phyloP scores from a whole-genome alignment of 2,888 invertebrate genomes.

The Hoplodrina blanda region DNA sequence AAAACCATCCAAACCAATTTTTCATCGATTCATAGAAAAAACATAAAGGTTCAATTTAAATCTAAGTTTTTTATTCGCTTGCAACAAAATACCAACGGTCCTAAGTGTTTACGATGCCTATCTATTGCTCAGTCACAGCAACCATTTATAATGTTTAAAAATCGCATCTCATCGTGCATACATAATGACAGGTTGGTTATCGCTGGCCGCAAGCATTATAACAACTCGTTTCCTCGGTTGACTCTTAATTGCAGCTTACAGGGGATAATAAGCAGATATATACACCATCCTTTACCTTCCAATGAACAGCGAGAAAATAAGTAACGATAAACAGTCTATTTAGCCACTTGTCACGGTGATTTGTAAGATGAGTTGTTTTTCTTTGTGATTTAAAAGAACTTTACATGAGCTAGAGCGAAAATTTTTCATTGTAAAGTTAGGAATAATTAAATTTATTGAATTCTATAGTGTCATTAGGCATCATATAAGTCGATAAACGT shows the following conservation, averaged over 20 bases:
- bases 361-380: slow-evolving; percentile 19
- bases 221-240: slow-evolving; percentile 61
- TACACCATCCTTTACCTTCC: slow-evolving; percentile 48
- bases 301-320: slow-evolving; percentile 43
- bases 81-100: slow-evolving; percentile 1
- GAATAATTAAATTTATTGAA: background rate
- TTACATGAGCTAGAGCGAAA: too few species aligned
- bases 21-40: background rate
- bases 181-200: slow-evolving; percentile 57
- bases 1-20: background rate
- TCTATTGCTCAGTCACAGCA: slow-evolving; percentile 53
- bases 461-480: too few species aligned
- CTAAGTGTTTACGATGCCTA: slow-evolving; percentile 43
- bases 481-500: too few species aligned
- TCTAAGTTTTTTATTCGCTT: background rate
- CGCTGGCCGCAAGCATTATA: slow-evolving; percentile 52
- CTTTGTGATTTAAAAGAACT: background rate
- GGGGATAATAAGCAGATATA: slow-evolving; percentile 59
- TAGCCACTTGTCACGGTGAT: slow-evolving; percentile 50
- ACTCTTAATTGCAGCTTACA: slow-evolving; percentile 60
- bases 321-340: slow-evolving; percentile 52
- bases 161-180: slow-evolving; percentile 61
- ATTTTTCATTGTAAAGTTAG: background rate
- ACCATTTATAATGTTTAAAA: slow-evolving; percentile 52
- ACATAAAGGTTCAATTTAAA: background rate